Evolutionary conservation across 2,797 vertebrate genomes (phyloP), one percentile per base, ranked within the genome.

Genomic region (Spheniscus humboldti): DNA sequence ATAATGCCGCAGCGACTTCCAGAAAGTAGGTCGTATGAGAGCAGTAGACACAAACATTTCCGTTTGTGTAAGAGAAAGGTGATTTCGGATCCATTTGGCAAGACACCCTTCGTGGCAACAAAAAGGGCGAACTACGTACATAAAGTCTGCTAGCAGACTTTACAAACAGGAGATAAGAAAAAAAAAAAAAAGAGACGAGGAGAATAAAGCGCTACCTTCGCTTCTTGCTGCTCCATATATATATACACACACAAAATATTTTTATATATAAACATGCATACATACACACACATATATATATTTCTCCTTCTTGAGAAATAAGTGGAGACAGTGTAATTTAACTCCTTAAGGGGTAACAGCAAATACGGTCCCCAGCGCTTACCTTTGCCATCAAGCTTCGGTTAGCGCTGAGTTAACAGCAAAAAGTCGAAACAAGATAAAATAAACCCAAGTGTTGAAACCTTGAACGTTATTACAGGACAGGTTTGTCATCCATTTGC

Each of bases 41-140:
- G 11, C 0, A 67, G 53, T 0, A 13, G 12, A 31, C 17, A 35
- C 2, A 1, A 57, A 53, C 25, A 15, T 10, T 24, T 24, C 41
- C 37, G 16, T 37, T 43, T 9, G 24, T 25, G 6, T 9, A 41
- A 71, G 27, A 73, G 6, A 68, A n/a, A 41, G 6, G 27, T 5
- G 7, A 81, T 45, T 47, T 8, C 56, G 67, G 11, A 80, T 19
- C 16, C 3, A 33, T 45, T 47, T 22, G 4, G 6, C 28, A 39
- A 17, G 13, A 10, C 17, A 41, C 19, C 13, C 39, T 74, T 57
- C 33, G 37, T 0, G 8, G 41, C 28, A 71, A 69, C 22, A 30
- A 81, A 67, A 45, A 35, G 18, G 39, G 31, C 2, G 1, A 74
- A 19, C 35, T 14, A 5, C 0, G 8, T 28, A 63, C 11, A 4